Evolutionary conservation across 2,113 vertebrate species (phyloP).

Genomic region (Athene noctua): DNA sequence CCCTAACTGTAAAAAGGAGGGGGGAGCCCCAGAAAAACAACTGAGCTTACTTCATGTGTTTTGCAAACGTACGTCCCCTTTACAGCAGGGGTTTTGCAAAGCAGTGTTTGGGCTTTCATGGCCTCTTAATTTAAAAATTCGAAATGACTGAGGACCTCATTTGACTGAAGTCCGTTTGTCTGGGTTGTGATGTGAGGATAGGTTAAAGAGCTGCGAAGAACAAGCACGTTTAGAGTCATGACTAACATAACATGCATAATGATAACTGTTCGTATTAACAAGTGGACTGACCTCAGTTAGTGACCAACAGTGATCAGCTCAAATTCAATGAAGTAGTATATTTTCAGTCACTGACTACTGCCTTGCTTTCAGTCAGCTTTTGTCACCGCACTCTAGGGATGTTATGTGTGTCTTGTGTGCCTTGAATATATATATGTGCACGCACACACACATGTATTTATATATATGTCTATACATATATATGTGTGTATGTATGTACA

Average conservation of each 20-base stretch:
- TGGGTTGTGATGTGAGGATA: not conserved
- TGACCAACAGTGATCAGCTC: not conserved
- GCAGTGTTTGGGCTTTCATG: not conserved
- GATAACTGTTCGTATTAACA: not conserved
- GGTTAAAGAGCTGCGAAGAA: not conserved
- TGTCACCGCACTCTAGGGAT: slow-evolving; percentile 2
- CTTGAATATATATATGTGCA: not conserved
- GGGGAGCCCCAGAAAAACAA: not conserved
- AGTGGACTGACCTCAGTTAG: not conserved
- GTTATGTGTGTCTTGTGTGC: not conserved
- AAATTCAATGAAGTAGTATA: not conserved
- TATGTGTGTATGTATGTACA: rapidly evolving
- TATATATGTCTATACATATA: too few species aligned
- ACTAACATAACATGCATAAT: not conserved
- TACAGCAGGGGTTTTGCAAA: not conserved
- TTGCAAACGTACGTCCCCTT: not conserved
- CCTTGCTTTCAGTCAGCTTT: slow-evolving; percentile 37
- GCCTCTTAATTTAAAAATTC: not conserved
- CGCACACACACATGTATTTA: rapidly evolving
- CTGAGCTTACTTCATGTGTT: not conserved
- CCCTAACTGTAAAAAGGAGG: not conserved
- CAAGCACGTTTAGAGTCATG: not conserved
- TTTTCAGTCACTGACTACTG: slow-evolving; percentile 32
- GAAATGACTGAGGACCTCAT: not conserved
- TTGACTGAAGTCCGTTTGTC: not conserved